These are phyloP conservation scores for Hydrozoanthus gracilis DNA, from an alignment of 92 coral and sea anemone genomes.

Conservation along the genomic window DNA sequence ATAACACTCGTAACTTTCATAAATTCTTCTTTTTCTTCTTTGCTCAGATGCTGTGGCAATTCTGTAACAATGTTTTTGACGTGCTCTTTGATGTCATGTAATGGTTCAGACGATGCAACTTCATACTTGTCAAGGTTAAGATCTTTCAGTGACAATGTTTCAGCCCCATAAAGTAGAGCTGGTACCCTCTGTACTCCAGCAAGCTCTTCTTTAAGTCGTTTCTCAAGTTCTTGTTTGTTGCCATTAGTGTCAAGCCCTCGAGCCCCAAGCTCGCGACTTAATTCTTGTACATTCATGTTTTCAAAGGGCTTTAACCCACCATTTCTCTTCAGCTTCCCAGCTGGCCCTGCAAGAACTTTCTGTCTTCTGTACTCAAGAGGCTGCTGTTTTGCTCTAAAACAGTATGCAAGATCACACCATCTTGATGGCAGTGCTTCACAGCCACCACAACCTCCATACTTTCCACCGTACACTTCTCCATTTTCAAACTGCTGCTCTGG, in stretches of 20 bases:
- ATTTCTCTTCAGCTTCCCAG: constrained; percentile 33
- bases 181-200: constrained; percentile 18
- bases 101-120: background rate
- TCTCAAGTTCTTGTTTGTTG: background rate
- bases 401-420: constrained; percentile 29
- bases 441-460: constrained; percentile 41
- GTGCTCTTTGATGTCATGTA: constrained; percentile 18
- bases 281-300: background rate
- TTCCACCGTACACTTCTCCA: constrained; percentile 54
- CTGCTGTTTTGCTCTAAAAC: constrained; percentile 17
- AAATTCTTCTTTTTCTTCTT: background rate
- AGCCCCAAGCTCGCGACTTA: constrained; percentile 16
- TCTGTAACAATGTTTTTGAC: background rate
- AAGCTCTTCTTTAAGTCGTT: constrained; percentile 4
- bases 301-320: constrained; percentile 42
- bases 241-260: background rate
- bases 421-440: constrained; percentile 29
- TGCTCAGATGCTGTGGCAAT: background rate
- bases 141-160: background rate
- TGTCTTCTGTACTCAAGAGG: background rate
- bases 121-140: constrained; percentile 14
- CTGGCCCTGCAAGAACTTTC: constrained; percentile 42
- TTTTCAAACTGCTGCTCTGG: constrained; percentile 54
- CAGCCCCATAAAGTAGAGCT: constrained; percentile 4
- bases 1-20: background rate